Percentiles rank a stretch among this genome's conserved stretches.
Evolutionary conservation across 2,113 vertebrate genomes (phyloP).

Genomic region (Rhinichthys klamathensis): DNA sequence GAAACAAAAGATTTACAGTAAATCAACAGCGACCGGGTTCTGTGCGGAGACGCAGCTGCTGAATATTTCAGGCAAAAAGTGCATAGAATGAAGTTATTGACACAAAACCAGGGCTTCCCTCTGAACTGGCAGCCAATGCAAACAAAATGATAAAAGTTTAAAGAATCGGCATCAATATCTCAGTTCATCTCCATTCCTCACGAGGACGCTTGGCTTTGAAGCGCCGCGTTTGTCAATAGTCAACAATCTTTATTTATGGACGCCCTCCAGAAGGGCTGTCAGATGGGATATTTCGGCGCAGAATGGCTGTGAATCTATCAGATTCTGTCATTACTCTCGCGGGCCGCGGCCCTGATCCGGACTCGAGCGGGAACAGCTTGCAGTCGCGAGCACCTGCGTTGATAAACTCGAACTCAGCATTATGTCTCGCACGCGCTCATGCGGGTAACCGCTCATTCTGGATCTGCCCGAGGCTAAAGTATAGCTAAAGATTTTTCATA

Average conservation of each 20-base stretch:
- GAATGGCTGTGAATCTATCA: conserved; percentile 45
- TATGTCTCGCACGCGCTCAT: background rate
- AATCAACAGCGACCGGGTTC: conserved; percentile 24
- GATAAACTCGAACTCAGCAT: background rate
- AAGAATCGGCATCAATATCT: conserved; percentile 60
- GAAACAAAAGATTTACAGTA: conserved; percentile 39
- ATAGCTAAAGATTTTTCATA: conserved; percentile 25
- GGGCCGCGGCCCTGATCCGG: background rate
- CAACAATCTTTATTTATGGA: conserved; percentile 59
- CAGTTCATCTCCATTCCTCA: conserved; percentile 58
- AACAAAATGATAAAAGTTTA: conserved; percentile 59
- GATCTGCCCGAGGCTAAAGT: conserved; percentile 4
- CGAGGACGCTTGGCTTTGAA: conserved; percentile 59
- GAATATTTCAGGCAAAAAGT: conserved; percentile 45
- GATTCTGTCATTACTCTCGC: conserved; percentile 8
- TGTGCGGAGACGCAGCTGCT: conserved; percentile 22
- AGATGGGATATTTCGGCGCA: conserved; percentile 28
- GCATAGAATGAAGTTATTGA: conserved; percentile 48
- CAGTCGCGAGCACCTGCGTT: background rate
- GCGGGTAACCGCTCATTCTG: background rate
- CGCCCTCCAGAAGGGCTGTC: conserved; percentile 46
- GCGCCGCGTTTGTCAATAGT: conserved; percentile 60
- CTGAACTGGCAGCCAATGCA: conserved; percentile 40
- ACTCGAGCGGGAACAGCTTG: background rate
- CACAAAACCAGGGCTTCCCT: conserved; percentile 54